Evolutionary conservation across 2,797 vertebrate genomes (phyloP), one percentile per base, ranked within the genome.

Genomic region (Amblyraja radiata): DNA sequence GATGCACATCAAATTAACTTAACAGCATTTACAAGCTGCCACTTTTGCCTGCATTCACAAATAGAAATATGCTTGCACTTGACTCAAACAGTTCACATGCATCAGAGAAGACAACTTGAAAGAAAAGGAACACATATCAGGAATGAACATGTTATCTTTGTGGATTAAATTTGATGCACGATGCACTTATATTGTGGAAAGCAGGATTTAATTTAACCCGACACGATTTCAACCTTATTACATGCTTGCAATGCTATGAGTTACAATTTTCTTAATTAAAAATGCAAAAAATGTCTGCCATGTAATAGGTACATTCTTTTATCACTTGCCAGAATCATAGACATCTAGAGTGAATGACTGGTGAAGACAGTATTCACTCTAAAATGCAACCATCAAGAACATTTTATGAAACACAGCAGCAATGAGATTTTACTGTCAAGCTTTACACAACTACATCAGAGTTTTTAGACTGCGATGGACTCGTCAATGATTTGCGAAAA

Each of bases 1-100:
- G 90, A 92, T 92, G 90, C 90, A 76, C 90, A 92, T 92, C 90
- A 92, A 92, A 92, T 74, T 92, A 92, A 76, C 90, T 92, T 39
- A 76, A 92, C 68, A 92, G 68, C 90, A 68, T 73, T 92, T 92
- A 92, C 90, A 76, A 92, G 32, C 90, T 92, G 90, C 71, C 90
- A 92, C 90, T 92, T 92, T 91, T 91, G 88, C 88, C 88, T 92
- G 90, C 90, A 46, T 92, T 74, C 71, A 92, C 71, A 74, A 74
- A 92, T 76, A 92, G 90, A 92, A 92, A 92, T 92, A 92, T 92
- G 90, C 90, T 92, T n/a, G 46, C 90, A 92, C 68, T 92, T 71
- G 71, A 92, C 71, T 92, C 90, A 92, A 92, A 92, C 90, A 92
- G 71, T 92, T 92, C 90, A 92, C 68, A 92, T 92, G 90, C 71